Evolutionary conservation across 2,113 vertebrate genomes (phyloP).

Genomic region (Mellivora capensis): DNA sequence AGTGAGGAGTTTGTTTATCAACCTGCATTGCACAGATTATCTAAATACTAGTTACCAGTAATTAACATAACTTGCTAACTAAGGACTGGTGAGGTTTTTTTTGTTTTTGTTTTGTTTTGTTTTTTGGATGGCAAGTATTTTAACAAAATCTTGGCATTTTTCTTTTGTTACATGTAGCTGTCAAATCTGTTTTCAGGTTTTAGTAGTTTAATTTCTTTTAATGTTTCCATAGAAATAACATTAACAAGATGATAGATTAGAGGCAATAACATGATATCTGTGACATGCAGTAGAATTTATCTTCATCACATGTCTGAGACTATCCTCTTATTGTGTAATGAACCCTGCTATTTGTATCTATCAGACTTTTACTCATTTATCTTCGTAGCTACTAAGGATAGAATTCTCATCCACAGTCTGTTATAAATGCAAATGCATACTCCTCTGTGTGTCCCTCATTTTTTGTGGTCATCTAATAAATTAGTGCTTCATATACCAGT

Average conservation of each 20-base stretch:
- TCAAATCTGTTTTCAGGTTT: constrained; percentile 49
- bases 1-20: not conserved
- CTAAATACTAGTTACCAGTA: not conserved
- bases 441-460: not conserved
- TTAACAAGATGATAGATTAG: constrained; percentile 69
- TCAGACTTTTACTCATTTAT: constrained; percentile 49
- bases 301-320: constrained; percentile 62
- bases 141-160: constrained; percentile 40
- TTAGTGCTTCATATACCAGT: not conserved
- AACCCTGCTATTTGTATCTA: constrained; percentile 54
- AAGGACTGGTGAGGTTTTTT: not conserved
- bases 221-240: constrained; percentile 64
- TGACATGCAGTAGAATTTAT: constrained; percentile 55
- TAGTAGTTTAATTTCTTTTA: constrained; percentile 65
- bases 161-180: constrained; percentile 30
- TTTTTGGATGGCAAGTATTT: not conserved
- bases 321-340: constrained; percentile 64
- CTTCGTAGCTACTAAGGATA: constrained; percentile 60
- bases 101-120: too few species aligned
- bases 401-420: not conserved
- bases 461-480: constrained; percentile 52
- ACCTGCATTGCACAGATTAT: not conserved
- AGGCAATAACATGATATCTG: constrained; percentile 50
- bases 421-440: not conserved
- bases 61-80: not conserved